Base-by-base conservation (phyloP, 2,113 vertebrate genomes). In the Bos javanicus region DNA sequence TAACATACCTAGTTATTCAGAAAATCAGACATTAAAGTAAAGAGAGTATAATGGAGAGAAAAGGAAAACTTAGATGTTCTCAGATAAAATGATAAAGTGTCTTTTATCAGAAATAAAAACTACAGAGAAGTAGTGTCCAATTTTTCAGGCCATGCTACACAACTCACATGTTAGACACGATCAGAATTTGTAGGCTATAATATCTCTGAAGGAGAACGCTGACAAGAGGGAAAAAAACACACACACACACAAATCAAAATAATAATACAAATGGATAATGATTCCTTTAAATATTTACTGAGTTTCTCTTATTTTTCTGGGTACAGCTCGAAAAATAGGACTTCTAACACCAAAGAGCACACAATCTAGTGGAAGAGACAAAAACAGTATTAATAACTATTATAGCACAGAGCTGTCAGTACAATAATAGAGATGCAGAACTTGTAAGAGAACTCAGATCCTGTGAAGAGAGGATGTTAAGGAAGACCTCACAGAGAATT, bases 91-190 rank as follows among this genome's bases (percentile, higher is more conserved):
- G n/a, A 74, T 36, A 16, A 71, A 83, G 16, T 80, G 0, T 4
- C 2, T 50, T 93, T 91, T 90, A 78, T 89, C 3, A 91, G 56
- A 91, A 96, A 91, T 89, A 76, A 95, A 95, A 23, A 87, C 50
- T 86, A 80, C 2, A 48, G 7, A 93, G 28, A 97, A 93, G 7
- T 16, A 86, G 1, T 88, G 5, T 33, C 26, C 16, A 59, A 25
- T 52, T 60, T 60, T 54, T 57, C 25, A 81, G 82, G 15, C 11
- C 25, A 60, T 33, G 25, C 13, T 52, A 60, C 4, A 60, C 52
- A 59, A 50, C 50, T 50, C 33, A 11, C 12, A 39, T 7, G 59
- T 60, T 76, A 76, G n/a, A 86, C 11, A 93, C 54, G 6, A 92
- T 52, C 33, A 92, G 14, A 87, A 9, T 81, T 15, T 36, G 71